Evolutionary conservation across 1,140 invertebrate genomes (phyloP), one percentile per base, ranked within the genome.

Genomic region (Drosophila athabasca): DNA sequence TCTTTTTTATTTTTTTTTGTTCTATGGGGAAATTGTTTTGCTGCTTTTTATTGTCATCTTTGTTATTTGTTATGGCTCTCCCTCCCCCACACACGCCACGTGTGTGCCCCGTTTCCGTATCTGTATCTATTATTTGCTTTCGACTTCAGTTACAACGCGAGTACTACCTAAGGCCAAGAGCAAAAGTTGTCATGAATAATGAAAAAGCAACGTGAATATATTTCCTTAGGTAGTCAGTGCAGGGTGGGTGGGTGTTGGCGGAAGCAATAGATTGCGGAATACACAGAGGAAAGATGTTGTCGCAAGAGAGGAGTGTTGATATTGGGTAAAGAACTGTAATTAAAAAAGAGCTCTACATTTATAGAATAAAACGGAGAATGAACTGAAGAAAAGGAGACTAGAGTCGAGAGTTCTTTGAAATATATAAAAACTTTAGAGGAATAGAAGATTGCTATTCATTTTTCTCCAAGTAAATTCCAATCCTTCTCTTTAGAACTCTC

Each of bases 41-140:
- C 83, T 87, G 83, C 79, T 88, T 87, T 87, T 87, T 87, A 87
- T 87, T 87, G 83, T 87, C 83, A 87, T 87, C 71, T 87, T 83
- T 87, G 83, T 87, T 87, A 87, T 83, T 88, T 77, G 75, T 78
- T 78, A 71, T 78, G 68, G 76, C 52, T 35, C 41, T 4, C 55
- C 49, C 57, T 19, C 8, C 8, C 50, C 55, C 22, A 24, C 29
- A 41, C 29, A 35, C 41, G 44, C 22, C 31, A 13, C 26, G n/a
- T 17, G 64, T 26, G 39, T 55, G 39, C 48, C 41, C 35, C 43
- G 43, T 41, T 49, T 53, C 44, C 61, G 41, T 75, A 52, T 81
- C 46, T 75, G 51, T 81, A 76, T 76, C 76, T 76, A 22, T 22
- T 85, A 60, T 88, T 89, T 89, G 64, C 71, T 60, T 72, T 76